phyloP scores from a whole-genome alignment of 2,113 vertebrate genomes.

The Myrmophylax atrothorax region DNA sequence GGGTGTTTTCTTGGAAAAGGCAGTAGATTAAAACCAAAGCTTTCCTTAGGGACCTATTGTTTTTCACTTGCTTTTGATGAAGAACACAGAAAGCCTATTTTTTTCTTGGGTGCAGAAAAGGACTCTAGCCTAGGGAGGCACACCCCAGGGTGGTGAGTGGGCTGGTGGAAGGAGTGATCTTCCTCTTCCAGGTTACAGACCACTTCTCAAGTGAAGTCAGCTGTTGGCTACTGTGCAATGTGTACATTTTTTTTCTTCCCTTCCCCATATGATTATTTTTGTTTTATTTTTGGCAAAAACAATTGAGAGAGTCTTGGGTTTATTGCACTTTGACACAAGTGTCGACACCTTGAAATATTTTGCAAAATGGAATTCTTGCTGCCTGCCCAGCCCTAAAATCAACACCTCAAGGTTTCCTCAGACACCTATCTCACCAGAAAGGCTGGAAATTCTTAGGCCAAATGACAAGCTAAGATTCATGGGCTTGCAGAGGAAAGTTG shows the following conservation, averaged over 20 bases:
- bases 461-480: background rate
- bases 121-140: background rate
- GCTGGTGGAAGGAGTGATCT: constrained; percentile 9
- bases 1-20: constrained; percentile 29
- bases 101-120: constrained; percentile 34
- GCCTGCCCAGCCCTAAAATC: background rate
- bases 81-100: background rate
- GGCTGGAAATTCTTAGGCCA: background rate
- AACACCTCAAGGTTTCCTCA: background rate
- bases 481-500: background rate
- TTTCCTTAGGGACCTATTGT: constrained; percentile 30
- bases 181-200: constrained; percentile 36
- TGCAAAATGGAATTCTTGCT: constrained; percentile 1
- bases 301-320: background rate
- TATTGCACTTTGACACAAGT: background rate
- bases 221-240: background rate
- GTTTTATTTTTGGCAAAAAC: constrained; percentile 32
- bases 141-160: background rate
- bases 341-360: constrained; percentile 32
- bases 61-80: background rate
- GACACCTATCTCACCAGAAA: background rate
- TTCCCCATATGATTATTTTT: background rate
- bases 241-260: background rate
- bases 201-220: background rate
- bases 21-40: background rate